A percentile compares a stretch with the other conserved stretches of the same genome.
phyloP scores from a whole-genome alignment of 92 coral and sea anemone genomes.

The Phenganax stokvisi region DNA sequence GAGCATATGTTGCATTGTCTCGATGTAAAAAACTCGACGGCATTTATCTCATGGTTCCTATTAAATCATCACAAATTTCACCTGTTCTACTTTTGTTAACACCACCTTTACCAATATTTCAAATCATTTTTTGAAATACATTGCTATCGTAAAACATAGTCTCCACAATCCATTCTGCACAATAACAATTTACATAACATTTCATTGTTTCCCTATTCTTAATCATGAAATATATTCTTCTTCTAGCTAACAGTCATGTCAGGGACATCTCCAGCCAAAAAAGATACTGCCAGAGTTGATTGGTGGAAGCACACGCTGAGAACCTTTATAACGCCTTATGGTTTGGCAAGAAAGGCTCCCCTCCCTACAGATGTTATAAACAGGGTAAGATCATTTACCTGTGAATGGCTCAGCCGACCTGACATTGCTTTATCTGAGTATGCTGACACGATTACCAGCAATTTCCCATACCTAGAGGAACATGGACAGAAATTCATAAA shows the following conservation, averaged over 20 bases:
- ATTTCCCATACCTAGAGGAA: background rate
- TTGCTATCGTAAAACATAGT: too few species aligned
- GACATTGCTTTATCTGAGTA: slow-evolving; percentile 21
- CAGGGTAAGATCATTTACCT: background rate
- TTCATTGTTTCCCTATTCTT: too few species aligned
- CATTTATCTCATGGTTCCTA: background rate
- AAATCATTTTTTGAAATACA: too few species aligned
- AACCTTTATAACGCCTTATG: background rate
- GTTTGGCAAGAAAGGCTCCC: background rate
- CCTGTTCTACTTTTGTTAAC: too few species aligned
- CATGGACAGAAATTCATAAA: background rate
- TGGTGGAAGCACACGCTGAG: too few species aligned
- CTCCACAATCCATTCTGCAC: too few species aligned
- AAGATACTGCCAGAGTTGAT: too few species aligned
- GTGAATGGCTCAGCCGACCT: slow-evolving; percentile 35
- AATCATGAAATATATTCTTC: too few species aligned
- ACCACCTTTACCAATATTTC: too few species aligned
- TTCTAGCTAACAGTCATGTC: too few species aligned
- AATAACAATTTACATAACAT: too few species aligned
- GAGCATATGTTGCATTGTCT: background rate
- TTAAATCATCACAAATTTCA: background rate
- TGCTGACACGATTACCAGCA: slow-evolving; percentile 13
- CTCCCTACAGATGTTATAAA: background rate
- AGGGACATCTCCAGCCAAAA: too few species aligned
- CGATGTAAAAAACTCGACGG: background rate